Evolutionary conservation across 2,888 invertebrate genomes (phyloP).

Genomic region (Cenopis cana): DNA sequence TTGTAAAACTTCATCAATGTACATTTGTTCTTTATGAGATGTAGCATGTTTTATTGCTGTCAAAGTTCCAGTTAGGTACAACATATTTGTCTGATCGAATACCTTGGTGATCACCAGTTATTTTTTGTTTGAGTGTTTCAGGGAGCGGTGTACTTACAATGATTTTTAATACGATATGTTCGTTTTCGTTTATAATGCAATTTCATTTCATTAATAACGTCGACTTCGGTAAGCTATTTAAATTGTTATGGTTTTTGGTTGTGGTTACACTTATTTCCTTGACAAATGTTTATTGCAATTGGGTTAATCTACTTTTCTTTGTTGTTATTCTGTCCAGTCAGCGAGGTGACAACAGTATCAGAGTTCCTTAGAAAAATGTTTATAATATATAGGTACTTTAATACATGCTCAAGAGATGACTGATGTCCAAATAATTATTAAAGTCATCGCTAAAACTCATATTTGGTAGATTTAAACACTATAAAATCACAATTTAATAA

Average conservation of each 20-base stretch:
- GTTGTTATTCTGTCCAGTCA: no score
- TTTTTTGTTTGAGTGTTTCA: not conserved
- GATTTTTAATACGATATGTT: not conserved
- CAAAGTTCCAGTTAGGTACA: not conserved
- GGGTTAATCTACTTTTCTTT: no score
- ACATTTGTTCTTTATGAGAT: constrained; percentile 2
- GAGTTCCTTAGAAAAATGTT: no score
- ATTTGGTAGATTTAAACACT: no score
- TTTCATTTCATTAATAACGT: not conserved
- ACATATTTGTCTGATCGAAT: not conserved
- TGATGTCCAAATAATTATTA: no score
- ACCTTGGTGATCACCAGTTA: not conserved
- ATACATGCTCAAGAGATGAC: no score
- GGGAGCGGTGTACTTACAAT: not conserved
- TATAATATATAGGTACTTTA: no score
- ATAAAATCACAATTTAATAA: no score
- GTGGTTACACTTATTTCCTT: not conserved
- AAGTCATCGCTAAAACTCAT: no score
- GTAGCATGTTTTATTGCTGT: not conserved
- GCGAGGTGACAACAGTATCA: no score
- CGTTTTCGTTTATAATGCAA: not conserved
- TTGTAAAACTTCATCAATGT: not conserved
- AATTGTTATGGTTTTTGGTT: not conserved
- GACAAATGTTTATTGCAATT: not conserved
- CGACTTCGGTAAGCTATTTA: constrained; percentile 15